Conservation (phyloP, 2,113 vertebrate species). For the Heterocephalus glaber region DNA sequence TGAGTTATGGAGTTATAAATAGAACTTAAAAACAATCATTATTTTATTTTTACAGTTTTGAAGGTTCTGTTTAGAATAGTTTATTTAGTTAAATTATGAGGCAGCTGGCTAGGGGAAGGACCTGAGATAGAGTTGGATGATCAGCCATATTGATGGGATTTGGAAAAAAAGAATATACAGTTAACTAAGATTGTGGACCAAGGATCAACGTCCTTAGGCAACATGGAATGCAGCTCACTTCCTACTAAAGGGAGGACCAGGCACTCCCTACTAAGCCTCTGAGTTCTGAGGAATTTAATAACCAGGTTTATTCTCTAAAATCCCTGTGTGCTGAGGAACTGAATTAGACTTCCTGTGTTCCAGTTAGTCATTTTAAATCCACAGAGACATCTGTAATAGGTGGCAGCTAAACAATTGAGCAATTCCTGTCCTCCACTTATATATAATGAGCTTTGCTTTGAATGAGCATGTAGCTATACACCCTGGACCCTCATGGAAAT, state of each 20-base stretch:
- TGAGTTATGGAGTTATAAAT: background rate
- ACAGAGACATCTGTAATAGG: background rate
- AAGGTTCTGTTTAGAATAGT: background rate
- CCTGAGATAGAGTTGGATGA: no score
- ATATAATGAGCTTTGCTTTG: background rate
- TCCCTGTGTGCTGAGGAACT: background rate
- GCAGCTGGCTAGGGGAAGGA: background rate
- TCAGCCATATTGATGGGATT: background rate
- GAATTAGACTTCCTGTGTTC: background rate
- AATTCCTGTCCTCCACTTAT: background rate
- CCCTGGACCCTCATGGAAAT: background rate
- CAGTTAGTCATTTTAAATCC: background rate
- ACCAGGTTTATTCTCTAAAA: background rate
- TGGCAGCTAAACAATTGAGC: background rate
- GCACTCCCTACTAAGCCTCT: background rate
- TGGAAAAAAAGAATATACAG: background rate
- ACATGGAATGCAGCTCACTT: background rate
- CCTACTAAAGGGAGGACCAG: background rate
- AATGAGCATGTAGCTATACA: background rate
- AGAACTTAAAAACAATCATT: background rate
- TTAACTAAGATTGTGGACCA: background rate
- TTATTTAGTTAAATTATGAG: background rate
- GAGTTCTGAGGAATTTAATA: background rate
- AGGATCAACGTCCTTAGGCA: background rate
- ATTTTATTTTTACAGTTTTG: background rate